These are phyloP conservation scores for Planococcus citri DNA, from an alignment of 1,140 invertebrate species.

Conservation along the genomic window DNA sequence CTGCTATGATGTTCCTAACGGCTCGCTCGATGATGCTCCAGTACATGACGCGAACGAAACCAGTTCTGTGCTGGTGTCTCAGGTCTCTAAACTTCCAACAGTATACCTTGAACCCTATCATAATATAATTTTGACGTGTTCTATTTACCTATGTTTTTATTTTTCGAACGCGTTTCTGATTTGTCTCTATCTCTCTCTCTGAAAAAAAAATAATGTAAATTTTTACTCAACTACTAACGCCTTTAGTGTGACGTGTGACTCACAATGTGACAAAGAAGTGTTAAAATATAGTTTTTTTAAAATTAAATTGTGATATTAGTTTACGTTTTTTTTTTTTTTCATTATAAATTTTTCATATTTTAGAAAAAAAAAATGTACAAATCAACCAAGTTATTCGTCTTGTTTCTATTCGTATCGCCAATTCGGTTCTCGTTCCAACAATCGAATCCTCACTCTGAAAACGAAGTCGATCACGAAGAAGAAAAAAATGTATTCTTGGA, in stretches of 20 bases:
- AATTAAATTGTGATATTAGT: neutral
- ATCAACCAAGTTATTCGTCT: neutral
- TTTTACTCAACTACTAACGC: neutral
- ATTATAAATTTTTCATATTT: neutral
- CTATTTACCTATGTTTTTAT: neutral
- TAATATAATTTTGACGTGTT: neutral
- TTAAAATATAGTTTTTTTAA: neutral
- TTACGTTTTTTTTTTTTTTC: neutral
- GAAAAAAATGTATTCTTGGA: constrained; percentile 31
- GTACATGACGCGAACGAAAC: neutral
- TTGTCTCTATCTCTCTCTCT: neutral
- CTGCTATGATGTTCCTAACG: neutral
- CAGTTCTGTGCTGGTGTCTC: neutral
- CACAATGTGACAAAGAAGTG: neutral
- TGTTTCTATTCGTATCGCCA: neutral
- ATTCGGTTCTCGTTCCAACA: neutral
- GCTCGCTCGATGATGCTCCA: constrained; percentile 5
- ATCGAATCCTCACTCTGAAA: neutral
- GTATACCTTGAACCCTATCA: constrained; percentile 1
- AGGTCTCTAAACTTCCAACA: neutral
- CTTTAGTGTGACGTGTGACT: neutral
- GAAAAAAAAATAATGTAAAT: too few species aligned
- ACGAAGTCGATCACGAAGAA: constrained; percentile 22
- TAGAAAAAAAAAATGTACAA: neutral
- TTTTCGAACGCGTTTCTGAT: neutral